Evolutionary conservation across 2,797 vertebrate genomes (phyloP), one percentile per base, ranked within the genome.

Genomic region (Mionectes olivaceus): DNA sequence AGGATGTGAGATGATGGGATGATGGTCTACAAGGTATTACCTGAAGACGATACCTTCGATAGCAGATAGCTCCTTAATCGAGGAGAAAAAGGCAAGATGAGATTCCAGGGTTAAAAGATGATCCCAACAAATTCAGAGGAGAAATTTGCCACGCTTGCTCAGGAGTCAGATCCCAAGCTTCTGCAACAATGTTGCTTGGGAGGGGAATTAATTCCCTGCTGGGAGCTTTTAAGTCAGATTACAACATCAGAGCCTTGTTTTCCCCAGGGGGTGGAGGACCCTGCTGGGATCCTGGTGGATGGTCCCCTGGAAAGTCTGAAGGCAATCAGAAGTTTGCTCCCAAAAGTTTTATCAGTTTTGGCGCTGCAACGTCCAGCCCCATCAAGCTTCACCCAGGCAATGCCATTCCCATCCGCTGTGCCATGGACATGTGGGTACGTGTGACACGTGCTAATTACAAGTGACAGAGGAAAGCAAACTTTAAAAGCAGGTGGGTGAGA

Each of bases 21-120:
- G 95, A 87, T 83, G 83, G 83, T 95, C 88, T 90, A 93, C 95
- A 87, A 88, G 89, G 90, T 93, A 93, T 96, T 95, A 94, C 75
- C 49, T 77, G 78, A 35, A 59, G 74, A 56, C 2, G 5, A 83
- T 90, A 70, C 56, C 68, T 89, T 92, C 3, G 10, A 60, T 87
- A 80, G 81, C 55, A 47, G 71, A 92, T 82, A 93, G 68, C 33
- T 67, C 23, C 76, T 90, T 94, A 94, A 60, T 92, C 37, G 56
- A 64, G 83, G 77, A 1, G 7, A 35, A 73, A 70, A 93, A 92
- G 76, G 68, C 19, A 3, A 79, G 71, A 64, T 71, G 86, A 87
- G 81, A 59, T 74, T 60, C 68, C 46, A 35, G 73, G 67, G 90
- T 91, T 90, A 92, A 93, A 91, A 95, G 60, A 92, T 82, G 67